phyloP scores from a whole-genome alignment of 1,140 invertebrate species.

The Mactra quadrangularis region DNA sequence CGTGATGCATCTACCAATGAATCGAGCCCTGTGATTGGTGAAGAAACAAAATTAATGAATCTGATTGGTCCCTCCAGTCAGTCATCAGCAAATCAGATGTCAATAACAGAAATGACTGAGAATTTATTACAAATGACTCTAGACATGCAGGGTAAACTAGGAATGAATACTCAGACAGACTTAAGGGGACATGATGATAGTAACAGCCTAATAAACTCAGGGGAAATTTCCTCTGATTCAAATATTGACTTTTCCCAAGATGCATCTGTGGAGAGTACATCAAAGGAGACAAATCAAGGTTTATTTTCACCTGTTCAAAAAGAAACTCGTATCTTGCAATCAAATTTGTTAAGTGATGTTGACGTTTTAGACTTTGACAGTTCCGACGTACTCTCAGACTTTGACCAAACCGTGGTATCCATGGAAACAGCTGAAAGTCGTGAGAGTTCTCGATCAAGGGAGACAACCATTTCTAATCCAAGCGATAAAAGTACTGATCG shows the following conservation, averaged over 20 bases:
- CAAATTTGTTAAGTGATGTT: background rate
- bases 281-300: background rate
- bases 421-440: constrained; percentile 20
- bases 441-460: background rate
- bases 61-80: constrained; percentile 11
- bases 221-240: background rate
- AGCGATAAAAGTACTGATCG: background rate
- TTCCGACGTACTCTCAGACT: constrained; percentile 20
- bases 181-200: no score
- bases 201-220: background rate
- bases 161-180: constrained; percentile 30
- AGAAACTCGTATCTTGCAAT: background rate
- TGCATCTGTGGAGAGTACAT: background rate
- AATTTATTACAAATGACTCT: constrained; percentile 56
- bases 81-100: constrained; percentile 47
- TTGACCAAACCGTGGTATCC: constrained; percentile 14
- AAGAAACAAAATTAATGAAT: constrained; percentile 49
- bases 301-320: background rate
- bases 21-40: constrained; percentile 44
- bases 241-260: background rate
- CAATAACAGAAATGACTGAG: constrained; percentile 58
- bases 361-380: constrained; percentile 21
- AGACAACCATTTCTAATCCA: background rate
- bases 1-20: constrained; percentile 36
- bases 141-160: constrained; percentile 47